Evolutionary conservation across 2,888 invertebrate genomes (phyloP), one percentile per base, ranked within the genome.

Genomic region (Brachypalpus laphriformis): DNA sequence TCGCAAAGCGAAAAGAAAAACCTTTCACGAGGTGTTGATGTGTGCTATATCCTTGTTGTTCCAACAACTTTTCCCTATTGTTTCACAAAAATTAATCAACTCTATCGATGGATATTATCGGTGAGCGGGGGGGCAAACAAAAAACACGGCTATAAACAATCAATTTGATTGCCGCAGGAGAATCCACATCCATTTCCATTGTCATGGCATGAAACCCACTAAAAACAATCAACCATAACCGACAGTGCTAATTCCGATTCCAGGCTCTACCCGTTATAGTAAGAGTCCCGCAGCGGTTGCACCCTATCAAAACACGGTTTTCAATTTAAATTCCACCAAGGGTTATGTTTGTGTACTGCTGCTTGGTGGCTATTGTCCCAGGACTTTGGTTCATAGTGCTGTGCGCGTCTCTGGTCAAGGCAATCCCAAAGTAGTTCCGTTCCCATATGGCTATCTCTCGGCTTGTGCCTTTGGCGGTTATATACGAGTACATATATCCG

Each of bases 11-110:
- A 22, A 5, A 40, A 7, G 2, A 70, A 45, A 34, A 49, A 31
- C 22, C 42, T 31, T 22, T 34, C 25, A 51, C 49, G 37, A 78
- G 49, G 80, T 85, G 75, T 81, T 70, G 85, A 85, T 42, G 57
- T 68, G 42, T 45, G 56, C 34, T 65, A 22, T 57, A 80, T 57
- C 40, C 61, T 49, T 74, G 56, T 74, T 78, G 56, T 68, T 25
- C 66, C 59, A 77, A 66, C 54, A 77, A 31, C 25, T 37, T 40
- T 54, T 42, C 47, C 74, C 61, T 25, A 74, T 80, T 70, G 74
- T 47, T 80, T 70, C 51, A 59, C 63, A 47, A 70, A 80, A 80
- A 85, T 80, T 85, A 85, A 85, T 85, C 83, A 85, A 75, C 75
- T 70, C 40, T 54, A 22, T 56, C 57, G 56, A 6, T 42, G 31